phyloP scores from a whole-genome alignment of 1,140 invertebrate genomes.

The Apis laboriosa region DNA sequence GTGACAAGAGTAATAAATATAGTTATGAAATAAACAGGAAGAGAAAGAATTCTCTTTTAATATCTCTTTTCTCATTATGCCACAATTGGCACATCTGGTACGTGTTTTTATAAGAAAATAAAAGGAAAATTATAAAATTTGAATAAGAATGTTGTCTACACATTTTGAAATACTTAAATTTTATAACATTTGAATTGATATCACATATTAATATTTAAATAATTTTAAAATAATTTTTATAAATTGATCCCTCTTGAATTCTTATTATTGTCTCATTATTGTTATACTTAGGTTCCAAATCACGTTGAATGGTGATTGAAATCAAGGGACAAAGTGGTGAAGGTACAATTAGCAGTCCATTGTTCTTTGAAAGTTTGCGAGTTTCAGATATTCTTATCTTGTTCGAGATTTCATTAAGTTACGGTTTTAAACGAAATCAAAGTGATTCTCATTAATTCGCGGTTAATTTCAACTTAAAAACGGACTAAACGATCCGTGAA shows the following conservation, averaged over 20 bases:
- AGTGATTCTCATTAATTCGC: neutral
- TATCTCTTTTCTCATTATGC: too few relatives aligned
- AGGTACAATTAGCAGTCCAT: neutral
- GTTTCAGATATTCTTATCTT: neutral
- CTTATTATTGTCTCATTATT: neutral
- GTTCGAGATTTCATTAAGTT: conserved; percentile 4
- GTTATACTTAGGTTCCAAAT: neutral
- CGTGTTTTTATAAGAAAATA: too few relatives aligned
- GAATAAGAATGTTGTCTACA: too few relatives aligned
- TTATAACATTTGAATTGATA: too few relatives aligned
- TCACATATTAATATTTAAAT: too few relatives aligned
- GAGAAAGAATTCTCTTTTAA: too few relatives aligned
- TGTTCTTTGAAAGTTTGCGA: neutral
- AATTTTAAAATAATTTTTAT: too few relatives aligned
- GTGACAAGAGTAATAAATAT: too few relatives aligned
- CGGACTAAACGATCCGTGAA: neutral
- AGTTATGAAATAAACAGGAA: too few relatives aligned
- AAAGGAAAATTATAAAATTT: too few relatives aligned
- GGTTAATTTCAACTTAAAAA: neutral
- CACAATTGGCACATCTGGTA: too few relatives aligned
- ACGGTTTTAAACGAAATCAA: neutral
- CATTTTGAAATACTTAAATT: too few relatives aligned
- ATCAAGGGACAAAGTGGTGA: neutral
- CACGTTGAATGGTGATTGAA: neutral
- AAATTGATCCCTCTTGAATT: neutral